A percentile compares a stretch with the other conserved stretches of the same genome.
These are phyloP conservation scores for Cephalopholis sonnerati DNA, from an alignment of 2,113 vertebrate species.

Conservation along the genomic window DNA sequence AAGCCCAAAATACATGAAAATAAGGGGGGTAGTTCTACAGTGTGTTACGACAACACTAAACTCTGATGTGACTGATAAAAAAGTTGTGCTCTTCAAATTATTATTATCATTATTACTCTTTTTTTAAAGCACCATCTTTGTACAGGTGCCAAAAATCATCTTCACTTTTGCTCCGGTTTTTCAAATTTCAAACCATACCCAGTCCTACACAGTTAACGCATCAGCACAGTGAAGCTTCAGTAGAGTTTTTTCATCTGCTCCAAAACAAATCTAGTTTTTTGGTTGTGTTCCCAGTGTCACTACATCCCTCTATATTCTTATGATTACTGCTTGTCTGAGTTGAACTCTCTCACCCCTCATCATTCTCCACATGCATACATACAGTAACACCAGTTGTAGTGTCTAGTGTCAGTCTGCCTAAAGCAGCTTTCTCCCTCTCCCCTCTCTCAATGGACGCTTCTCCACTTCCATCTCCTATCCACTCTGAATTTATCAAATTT, in stretches of 20 bases:
- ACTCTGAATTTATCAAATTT: not conserved
- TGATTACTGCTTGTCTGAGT: conserved; percentile 17
- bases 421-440: not conserved
- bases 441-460: not conserved
- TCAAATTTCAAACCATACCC: not conserved
- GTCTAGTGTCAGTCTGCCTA: conserved; percentile 16
- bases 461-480: not conserved
- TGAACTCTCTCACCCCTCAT: conserved; percentile 23
- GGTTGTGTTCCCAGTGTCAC: not conserved
- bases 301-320: conserved; percentile 8
- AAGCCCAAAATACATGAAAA: not conserved
- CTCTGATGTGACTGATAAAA: too few species aligned
- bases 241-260: not conserved
- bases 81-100: too few species aligned
- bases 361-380: not conserved
- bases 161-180: not conserved
- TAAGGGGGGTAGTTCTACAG: too few species aligned
- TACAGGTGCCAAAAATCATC: not conserved
- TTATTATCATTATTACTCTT: too few species aligned
- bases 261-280: not conserved
- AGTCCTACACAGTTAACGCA: not conserved
- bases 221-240: not conserved
- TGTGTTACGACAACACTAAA: not conserved
- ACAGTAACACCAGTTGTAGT: not conserved
- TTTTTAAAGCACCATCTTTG: not conserved